These are phyloP conservation scores for Lycophotia porphyrea DNA, from an alignment of 2,888 invertebrate species.

Conservation along the genomic window DNA sequence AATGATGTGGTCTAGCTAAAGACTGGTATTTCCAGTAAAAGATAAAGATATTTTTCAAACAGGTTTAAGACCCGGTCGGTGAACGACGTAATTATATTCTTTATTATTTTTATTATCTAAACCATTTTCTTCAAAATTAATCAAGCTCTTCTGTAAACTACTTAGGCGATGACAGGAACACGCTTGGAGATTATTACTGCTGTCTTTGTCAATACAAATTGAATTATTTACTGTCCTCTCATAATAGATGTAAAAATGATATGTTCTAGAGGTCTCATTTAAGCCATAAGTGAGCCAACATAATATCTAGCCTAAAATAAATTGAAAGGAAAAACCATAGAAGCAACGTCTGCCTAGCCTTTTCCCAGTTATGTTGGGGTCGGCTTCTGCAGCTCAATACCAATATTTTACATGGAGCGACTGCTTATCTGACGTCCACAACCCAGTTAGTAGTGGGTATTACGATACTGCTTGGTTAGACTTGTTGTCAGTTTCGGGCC, in stretches of 20 bases:
- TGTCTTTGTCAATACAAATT: not conserved
- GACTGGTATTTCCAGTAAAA: not conserved
- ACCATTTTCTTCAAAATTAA: not conserved
- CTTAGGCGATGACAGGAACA: not conserved
- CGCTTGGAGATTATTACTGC: not conserved
- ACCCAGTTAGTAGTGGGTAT: no score
- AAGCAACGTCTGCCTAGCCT: no score
- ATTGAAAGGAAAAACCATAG: no score
- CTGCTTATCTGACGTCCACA: no score
- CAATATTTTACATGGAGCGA: no score
- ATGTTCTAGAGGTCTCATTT: not conserved
- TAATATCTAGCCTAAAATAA: no score
- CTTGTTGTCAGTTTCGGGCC: no score
- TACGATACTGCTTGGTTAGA: no score
- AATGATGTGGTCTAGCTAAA: not conserved
- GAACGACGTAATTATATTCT: not conserved
- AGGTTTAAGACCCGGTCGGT: not conserved
- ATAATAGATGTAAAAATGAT: not conserved
- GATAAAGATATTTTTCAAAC: not conserved
- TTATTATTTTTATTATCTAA: not conserved
- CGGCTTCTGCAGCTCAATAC: no score
- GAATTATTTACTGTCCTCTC: not conserved
- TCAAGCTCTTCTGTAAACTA: not conserved
- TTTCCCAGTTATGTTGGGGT: no score
- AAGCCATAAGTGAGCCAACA: not conserved